Conservation (phyloP, 1,140 invertebrate genomes). For the Metaphire vulgaris region DNA sequence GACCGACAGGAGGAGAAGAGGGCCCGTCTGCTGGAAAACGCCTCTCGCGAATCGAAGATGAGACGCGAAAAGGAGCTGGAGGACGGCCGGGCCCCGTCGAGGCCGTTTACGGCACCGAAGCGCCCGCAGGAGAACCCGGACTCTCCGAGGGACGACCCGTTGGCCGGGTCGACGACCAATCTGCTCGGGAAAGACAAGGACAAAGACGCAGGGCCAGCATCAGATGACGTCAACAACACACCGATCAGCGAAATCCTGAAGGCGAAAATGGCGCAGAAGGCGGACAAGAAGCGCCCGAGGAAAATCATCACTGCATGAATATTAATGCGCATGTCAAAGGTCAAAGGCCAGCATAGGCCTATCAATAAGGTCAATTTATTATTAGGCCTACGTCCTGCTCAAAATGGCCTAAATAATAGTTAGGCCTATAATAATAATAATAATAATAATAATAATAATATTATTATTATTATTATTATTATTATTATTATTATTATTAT, state of each 20-base stretch:
- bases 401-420: no score
- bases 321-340: no score
- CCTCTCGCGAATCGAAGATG: neutral
- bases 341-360: no score
- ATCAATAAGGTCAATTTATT: no score
- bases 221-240: neutral
- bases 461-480: no score
- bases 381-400: no score
- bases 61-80: constrained; percentile 15
- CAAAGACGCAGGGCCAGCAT: neutral
- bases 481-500: no score
- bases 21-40: constrained; percentile 14
- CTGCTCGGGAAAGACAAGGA: neutral
- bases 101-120: constrained; percentile 11
- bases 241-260: constrained; percentile 16
- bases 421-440: no score
- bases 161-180: constrained; percentile 6
- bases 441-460: no score
- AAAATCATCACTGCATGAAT: constrained; percentile 19
- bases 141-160: neutral
- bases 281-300: constrained; percentile 19
- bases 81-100: neutral
- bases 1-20: constrained; percentile 11
- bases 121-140: neutral
- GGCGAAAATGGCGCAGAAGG: constrained; percentile 12